Base-by-base conservation (phyloP, 2,888 invertebrate species). In the Reticulitermes lucifugus region DNA sequence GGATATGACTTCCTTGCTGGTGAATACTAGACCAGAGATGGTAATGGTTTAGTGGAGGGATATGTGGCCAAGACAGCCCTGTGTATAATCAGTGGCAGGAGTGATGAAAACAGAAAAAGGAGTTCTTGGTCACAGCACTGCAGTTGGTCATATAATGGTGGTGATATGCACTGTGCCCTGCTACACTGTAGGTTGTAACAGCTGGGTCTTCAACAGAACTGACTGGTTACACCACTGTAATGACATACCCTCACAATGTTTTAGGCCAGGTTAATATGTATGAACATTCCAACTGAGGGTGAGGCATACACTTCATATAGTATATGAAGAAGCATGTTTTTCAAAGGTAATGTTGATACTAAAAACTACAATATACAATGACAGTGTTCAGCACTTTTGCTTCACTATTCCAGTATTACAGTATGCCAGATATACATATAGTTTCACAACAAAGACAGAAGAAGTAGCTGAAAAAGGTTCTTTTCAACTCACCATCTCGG, bases 401-500 rank as follows among this genome's bases (percentile, higher is more conserved):
- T 55, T 65, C 9, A 65, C 65, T 25, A 9, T 65, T 65, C 65
- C 65, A 10, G 0, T 25, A 65, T 35, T 35, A 35, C 35, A 35
- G 35, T 65, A n/a, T 25, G 65, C n/a, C 2, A 25, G 65, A 65
- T 25, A 25, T 25, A 65, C 65, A 65, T 2, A 25, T n/a, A 65
- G 4, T 25, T 65, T 65, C n/a, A 25, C n/a, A 65, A 25, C 14
- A 14, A 18, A 65, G 65, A n/a, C 65, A 65, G n/a, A 65, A 65
- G n/a, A 25, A 65, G 65, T 25, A 65, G 25, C n/a, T 65, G 65
- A 65, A 9, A 12, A 65, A 65, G 25, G 9, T 65, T n/a, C 25
- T 2, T 41, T 81, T 79, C 80, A 86, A 94, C 95, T 95, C 92
- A 96, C 96, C 95, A 96, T 95, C 95, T 96, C 96, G 88, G 95